Evolutionary conservation across 2,113 vertebrate species (phyloP), one percentile per base, ranked within the genome.

Genomic region (Chrysemys picta): DNA sequence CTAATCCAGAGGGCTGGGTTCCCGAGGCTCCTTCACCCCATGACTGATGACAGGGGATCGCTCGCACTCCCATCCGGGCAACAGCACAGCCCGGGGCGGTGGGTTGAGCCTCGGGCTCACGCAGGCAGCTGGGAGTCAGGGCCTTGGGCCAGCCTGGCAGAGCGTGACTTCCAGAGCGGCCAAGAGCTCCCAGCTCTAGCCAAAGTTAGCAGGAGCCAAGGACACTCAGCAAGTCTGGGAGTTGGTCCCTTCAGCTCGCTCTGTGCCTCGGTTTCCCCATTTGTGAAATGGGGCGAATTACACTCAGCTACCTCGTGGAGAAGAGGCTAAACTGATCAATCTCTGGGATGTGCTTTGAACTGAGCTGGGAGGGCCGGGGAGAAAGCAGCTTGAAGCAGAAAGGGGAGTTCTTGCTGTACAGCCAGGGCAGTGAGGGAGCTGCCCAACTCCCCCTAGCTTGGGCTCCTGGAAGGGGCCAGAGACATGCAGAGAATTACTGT

Each of bases 1-100:
- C 84, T 94, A 95, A 96, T 96, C 92, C 96, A 95, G 86, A 96
- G 27, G 45, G 7, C 62, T 47, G 81, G 95, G 90, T 88, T 87
- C 35, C 56, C 19, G 4, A 82, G 80, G 69, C 50, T 82, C 72
- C 85, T 76, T 45, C 24, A 11, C 8, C 45, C n/a, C 21, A 56
- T 56, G 24, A 72, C 79, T 57, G 81, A 54, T 1, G 27, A 29
- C 11, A 38, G 52, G 52, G 31, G 17, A 14, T 1, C 2, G 2
- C 24, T 25, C 3, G 35, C 45, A 12, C 76, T 29, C 38, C 47
- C 38, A 49, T 14, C 3, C 16, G 9, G 4, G 11, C 49, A 38
- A n/a, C 19, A 35, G 5, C 50, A 38, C 42, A 72, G 69, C 53
- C 7, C 4, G 38, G 16, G 82, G 45, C 9, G 13, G 35, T 3